These are phyloP conservation scores for Clarias fuscus DNA, from an alignment of 2,797 vertebrate species.

Conservation along the genomic window DNA sequence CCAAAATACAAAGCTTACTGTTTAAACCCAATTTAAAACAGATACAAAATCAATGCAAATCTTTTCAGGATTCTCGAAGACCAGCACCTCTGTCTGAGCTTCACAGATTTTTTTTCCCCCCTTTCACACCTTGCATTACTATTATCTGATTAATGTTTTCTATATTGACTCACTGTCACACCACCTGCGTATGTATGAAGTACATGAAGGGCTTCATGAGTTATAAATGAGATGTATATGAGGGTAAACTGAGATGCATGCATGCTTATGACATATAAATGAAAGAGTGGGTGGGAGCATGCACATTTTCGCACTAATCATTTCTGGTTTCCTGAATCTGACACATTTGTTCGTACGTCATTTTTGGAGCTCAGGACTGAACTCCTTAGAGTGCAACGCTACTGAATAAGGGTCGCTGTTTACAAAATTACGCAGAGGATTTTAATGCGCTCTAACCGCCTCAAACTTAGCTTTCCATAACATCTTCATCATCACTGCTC, in stretches of 20 bases:
- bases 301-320: neutral
- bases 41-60: too few relatives aligned
- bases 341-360: neutral
- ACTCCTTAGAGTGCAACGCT: neutral
- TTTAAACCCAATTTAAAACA: neutral
- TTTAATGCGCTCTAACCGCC: constrained; percentile 8
- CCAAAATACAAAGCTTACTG: neutral
- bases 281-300: neutral
- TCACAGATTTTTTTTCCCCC: neutral
- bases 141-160: neutral
- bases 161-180: neutral
- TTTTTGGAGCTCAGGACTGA: neutral
- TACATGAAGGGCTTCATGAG: neutral
- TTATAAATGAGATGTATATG: neutral
- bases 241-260: neutral
- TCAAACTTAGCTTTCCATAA: constrained; percentile 31
- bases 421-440: constrained; percentile 11
- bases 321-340: neutral
- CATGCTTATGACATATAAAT: too few relatives aligned
- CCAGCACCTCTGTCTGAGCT: neutral
- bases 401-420: neutral
- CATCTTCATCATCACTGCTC: constrained; percentile 33
- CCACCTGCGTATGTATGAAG: neutral
- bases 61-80: too few relatives aligned
- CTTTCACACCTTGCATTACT: neutral